Evolutionary conservation across 2,888 invertebrate species (phyloP).

Genomic region (Cepaea hortensis): DNA sequence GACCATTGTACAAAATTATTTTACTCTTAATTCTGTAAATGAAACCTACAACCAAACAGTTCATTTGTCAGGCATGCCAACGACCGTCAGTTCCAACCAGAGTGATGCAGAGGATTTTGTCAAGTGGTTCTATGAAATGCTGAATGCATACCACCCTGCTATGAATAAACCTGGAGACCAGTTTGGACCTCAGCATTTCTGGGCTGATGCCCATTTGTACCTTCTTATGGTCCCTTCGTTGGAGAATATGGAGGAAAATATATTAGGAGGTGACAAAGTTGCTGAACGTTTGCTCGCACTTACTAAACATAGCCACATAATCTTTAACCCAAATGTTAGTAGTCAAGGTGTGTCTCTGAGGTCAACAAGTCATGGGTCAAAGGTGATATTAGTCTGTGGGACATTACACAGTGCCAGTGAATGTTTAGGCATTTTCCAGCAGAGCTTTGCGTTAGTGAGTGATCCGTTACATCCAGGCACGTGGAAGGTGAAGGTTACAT

Average conservation of each 20-base stretch:
- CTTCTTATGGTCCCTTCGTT: constrained; percentile 53
- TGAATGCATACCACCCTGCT: constrained; percentile 66
- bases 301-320: constrained; percentile 61
- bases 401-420: constrained; percentile 79
- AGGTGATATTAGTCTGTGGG: constrained; percentile 81
- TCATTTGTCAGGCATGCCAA: not conserved
- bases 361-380: constrained; percentile 81
- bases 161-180: constrained; percentile 51
- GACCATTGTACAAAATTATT: not conserved
- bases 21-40: not conserved
- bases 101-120: constrained; percentile 66
- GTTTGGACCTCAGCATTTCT: constrained; percentile 73
- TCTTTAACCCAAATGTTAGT: constrained; percentile 81
- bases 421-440: constrained; percentile 82
- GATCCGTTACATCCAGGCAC: constrained; percentile 80
- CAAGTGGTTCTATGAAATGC: constrained; percentile 69
- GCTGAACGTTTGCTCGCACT: constrained; percentile 60
- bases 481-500: constrained; percentile 83
- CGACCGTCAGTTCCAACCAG: constrained; percentile 47
- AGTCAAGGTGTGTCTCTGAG: constrained; percentile 80
- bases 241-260: constrained; percentile 50
- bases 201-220: constrained; percentile 62
- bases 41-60: not conserved
- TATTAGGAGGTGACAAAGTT: constrained; percentile 58
- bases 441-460: constrained; percentile 81